These are phyloP conservation scores for Tringa solitaria DNA, from an alignment of 2,113 vertebrate species.

Conservation along the genomic window DNA sequence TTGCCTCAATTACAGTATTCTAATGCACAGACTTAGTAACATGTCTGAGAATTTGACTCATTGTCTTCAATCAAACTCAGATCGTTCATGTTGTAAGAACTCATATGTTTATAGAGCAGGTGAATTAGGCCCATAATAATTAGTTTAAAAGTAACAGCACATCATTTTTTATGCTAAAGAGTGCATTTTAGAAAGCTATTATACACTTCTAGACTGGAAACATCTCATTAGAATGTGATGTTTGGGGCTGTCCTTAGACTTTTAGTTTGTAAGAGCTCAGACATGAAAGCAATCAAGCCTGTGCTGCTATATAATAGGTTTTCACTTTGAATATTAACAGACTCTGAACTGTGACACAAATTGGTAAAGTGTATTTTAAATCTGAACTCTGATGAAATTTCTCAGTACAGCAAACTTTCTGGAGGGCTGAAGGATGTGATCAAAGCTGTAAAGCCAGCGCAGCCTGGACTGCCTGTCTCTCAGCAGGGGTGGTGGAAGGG, in stretches of 20 bases:
- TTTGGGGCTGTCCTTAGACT: not conserved
- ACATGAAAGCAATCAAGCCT: not conserved
- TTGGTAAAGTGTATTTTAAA: not conserved
- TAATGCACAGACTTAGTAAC: not conserved
- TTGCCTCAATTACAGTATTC: not conserved
- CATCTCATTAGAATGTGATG: not conserved
- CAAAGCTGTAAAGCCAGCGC: not conserved
- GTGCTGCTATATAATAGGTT: not conserved
- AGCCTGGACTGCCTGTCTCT: not conserved
- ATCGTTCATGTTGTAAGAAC: not conserved
- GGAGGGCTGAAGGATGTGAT: not conserved
- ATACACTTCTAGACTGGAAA: not conserved
- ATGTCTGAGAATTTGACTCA: not conserved
- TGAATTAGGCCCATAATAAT: not conserved
- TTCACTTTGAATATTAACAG: not conserved
- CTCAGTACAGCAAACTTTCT: not conserved
- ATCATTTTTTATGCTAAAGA: not conserved
- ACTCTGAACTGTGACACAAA: not conserved
- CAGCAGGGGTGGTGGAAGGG: not conserved
- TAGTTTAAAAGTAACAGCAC: not conserved
- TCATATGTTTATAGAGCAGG: not conserved
- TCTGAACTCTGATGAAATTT: not conserved
- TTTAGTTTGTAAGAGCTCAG: not conserved
- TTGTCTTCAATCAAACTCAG: not conserved
- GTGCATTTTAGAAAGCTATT: not conserved